Conservation (phyloP, 1,140 invertebrate species). For the Philopotamus ludificatus region DNA sequence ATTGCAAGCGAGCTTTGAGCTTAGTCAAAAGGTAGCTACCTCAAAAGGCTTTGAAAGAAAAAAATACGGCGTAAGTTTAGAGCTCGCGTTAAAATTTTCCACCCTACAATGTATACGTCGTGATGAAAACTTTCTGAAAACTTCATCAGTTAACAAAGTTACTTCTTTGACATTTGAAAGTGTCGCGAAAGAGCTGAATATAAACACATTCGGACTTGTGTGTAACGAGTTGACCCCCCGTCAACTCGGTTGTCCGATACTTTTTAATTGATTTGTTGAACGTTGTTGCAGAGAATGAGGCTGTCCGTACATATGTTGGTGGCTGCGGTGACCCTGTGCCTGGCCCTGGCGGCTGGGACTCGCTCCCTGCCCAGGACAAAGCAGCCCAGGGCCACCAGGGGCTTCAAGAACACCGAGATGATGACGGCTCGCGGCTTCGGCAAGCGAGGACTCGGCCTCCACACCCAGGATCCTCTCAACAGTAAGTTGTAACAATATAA, state of each 20-base stretch:
- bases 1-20: neutral
- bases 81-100: neutral
- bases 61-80: neutral
- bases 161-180: neutral
- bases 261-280: conserved; percentile 2
- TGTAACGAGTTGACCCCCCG: neutral
- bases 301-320: conserved; percentile 38
- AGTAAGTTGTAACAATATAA: conserved; percentile 10
- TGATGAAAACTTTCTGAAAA: neutral
- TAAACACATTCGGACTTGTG: neutral
- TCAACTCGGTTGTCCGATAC: neutral
- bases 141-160: neutral
- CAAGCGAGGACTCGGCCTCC: conserved; percentile 45
- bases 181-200: neutral
- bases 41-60: neutral
- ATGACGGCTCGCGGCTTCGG: conserved; percentile 61
- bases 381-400: conserved; percentile 56
- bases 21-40: neutral
- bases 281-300: conserved; percentile 34
- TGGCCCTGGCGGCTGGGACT: conserved; percentile 44
- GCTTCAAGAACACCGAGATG: conserved; percentile 59
- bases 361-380: conserved; percentile 47
- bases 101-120: neutral
- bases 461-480: conserved; percentile 25
- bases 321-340: conserved; percentile 46